Conservation (phyloP, 2,113 vertebrate genomes). For the Petrocephalus zakoni region DNA sequence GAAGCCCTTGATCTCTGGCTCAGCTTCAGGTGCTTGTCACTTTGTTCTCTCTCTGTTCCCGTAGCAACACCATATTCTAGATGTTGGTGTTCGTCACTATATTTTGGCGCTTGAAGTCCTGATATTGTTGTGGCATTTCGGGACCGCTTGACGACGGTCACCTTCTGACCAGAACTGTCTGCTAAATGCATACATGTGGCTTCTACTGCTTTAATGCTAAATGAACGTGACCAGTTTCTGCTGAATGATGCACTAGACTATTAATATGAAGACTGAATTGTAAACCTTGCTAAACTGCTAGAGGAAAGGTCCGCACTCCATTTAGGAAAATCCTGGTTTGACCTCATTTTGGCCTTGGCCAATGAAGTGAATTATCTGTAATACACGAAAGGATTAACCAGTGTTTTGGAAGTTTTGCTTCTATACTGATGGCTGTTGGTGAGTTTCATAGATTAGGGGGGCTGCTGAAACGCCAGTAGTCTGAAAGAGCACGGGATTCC, state of each 20-base stretch:
- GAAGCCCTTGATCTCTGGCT: not conserved
- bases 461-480: not conserved
- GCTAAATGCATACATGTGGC: not conserved
- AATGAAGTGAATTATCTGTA: not conserved
- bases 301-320: not conserved
- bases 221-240: not conserved
- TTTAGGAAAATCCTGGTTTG: not conserved
- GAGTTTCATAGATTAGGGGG: not conserved
- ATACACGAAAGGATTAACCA: not conserved
- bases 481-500: not conserved
- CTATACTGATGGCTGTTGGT: not conserved
- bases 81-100: not conserved
- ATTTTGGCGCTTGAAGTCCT: not conserved
- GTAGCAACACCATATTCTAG: not conserved
- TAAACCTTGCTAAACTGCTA: not conserved
- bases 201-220: not conserved
- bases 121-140: not conserved
- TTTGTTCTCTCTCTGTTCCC: not conserved
- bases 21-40: not conserved
- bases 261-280: not conserved
- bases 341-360: not conserved
- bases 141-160: not conserved
- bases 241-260: not conserved
- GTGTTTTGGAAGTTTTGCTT: not conserved
- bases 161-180: not conserved